Evolutionary conservation across 2,113 vertebrate genomes (phyloP).

Genomic region (Sporophila hypoxantha): DNA sequence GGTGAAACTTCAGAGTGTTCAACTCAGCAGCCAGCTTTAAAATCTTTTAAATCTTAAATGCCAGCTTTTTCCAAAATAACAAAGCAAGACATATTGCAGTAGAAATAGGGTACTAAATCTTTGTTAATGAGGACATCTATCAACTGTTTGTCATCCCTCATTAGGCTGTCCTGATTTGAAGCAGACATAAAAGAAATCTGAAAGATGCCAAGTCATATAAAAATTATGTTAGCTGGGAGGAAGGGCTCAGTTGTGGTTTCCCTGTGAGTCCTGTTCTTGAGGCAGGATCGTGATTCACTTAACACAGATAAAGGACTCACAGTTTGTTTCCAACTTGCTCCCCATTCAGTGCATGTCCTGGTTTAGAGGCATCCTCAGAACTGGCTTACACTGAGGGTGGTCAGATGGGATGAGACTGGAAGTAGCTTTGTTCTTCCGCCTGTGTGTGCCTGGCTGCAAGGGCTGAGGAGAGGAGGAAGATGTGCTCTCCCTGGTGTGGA

Average conservation of each 20-base stretch:
- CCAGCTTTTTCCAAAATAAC: neutral
- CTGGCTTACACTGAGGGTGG: rapidly evolving
- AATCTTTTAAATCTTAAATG: neutral
- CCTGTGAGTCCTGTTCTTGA: neutral
- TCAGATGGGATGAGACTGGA: neutral
- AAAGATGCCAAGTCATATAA: neutral
- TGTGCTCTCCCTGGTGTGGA: rapidly evolving
- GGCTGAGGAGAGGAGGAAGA: neutral
- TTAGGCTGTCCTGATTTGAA: constrained; percentile 14
- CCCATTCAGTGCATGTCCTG: neutral
- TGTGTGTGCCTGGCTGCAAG: neutral
- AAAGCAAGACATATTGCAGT: neutral
- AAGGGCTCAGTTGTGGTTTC: neutral
- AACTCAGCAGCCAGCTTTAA: neutral
- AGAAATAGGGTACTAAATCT: neutral
- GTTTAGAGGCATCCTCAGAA: neutral
- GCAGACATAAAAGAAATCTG: neutral
- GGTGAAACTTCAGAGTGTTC: neutral
- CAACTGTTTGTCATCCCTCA: neutral
- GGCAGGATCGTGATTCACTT: neutral
- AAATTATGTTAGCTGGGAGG: neutral
- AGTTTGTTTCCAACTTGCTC: neutral
- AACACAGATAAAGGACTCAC: neutral
- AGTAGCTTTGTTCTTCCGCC: neutral
- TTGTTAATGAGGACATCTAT: neutral